Evolutionary conservation across 2,113 vertebrate species (phyloP).

Genomic region (Hemiscyllium ocellatum): DNA sequence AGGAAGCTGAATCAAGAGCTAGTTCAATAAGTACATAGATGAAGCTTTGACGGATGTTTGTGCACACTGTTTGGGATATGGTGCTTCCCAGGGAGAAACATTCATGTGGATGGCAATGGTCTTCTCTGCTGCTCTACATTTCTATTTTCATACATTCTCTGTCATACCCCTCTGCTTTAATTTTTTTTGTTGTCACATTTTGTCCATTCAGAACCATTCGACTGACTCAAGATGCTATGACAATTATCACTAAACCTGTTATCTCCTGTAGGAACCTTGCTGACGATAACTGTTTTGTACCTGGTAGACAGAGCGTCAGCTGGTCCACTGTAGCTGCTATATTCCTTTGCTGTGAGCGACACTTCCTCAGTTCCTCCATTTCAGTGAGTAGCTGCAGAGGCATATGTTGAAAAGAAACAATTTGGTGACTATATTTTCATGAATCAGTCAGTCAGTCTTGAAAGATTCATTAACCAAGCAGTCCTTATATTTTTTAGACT

Average conservation of each 20-base stretch:
- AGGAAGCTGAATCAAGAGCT: neutral
- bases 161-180: neutral
- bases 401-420: neutral
- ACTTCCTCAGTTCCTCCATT: constrained; percentile 87
- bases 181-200: neutral
- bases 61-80: neutral
- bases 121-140: neutral
- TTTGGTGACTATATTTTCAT: neutral
- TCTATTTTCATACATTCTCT: neutral
- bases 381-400: constrained; percentile 63
- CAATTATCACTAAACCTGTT: neutral
- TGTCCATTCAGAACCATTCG: too few relatives aligned
- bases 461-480: neutral
- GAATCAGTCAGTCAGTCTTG: neutral
- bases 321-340: constrained; percentile 90
- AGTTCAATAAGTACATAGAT: neutral
- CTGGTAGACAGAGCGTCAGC: constrained; percentile 83
- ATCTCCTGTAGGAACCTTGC: neutral
- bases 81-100: neutral
- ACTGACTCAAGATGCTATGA: neutral
- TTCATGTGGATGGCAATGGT: neutral
- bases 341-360: constrained; percentile 89
- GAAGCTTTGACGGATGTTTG: neutral
- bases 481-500: neutral
- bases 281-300: constrained; percentile 49